These are phyloP conservation scores for Coregonus ussuriensis DNA, from an alignment of 2,797 vertebrate genomes.

Conservation along the genomic window DNA sequence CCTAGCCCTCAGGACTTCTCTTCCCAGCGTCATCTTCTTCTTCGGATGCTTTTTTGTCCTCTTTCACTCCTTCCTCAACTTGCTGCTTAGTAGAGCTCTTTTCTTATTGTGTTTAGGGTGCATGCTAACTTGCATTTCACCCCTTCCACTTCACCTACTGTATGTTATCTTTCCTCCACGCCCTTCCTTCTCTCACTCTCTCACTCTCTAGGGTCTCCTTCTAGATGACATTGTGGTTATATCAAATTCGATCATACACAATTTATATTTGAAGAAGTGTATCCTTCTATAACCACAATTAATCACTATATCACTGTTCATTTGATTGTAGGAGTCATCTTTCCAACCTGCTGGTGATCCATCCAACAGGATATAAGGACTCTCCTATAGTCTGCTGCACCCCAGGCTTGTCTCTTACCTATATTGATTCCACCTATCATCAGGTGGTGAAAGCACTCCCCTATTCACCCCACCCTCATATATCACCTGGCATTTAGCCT, in stretches of 20 bases:
- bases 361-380: neutral
- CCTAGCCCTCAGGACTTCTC: neutral
- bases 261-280: neutral
- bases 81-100: neutral
- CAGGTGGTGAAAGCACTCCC: slow-evolving; percentile 28
- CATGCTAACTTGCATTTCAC: slow-evolving; percentile 4
- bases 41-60: neutral
- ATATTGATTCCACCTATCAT: slow-evolving; percentile 58
- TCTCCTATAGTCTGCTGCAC: neutral
- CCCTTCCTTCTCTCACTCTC: neutral
- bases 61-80: slow-evolving; percentile 1
- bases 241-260: neutral
- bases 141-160: neutral
- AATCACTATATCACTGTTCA: neutral
- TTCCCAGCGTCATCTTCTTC: neutral
- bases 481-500: slow-evolving; percentile 60
- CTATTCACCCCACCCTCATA: slow-evolving; percentile 42
- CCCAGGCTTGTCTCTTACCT: slow-evolving; percentile 32
- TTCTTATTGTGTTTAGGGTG: neutral
- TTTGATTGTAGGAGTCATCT: slow-evolving; percentile 25
- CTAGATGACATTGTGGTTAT: neutral
- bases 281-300: neutral
- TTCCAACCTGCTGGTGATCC: slow-evolving; percentile 23
- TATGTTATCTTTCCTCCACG: neutral
- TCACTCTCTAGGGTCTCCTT: neutral